Base-by-base conservation (phyloP, 92 coral and sea anemone species). In the Nematostella vectensis region DNA sequence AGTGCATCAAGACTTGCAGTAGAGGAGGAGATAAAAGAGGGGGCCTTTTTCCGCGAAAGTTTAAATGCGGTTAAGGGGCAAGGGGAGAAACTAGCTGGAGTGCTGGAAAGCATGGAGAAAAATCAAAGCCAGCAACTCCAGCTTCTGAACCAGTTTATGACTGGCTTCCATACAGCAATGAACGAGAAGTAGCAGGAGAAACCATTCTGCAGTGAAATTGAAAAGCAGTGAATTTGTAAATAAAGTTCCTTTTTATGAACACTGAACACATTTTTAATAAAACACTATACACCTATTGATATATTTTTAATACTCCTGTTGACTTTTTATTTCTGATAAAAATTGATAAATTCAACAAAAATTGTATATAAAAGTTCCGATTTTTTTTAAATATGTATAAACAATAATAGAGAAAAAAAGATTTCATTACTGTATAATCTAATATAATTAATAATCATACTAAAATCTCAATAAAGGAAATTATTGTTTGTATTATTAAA, bases 101-200 rank as follows among this genome's bases (percentile, higher is more conserved):
- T 50, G 19, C 71, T 54, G 2, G 71, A 64, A 26, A 15, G 38
- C 1, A 64, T 66, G 72, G 72, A 42, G 49, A 55, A 20, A 42
- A 66, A 66, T 42, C 72, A 66, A 55, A 30, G 25, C 8, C 52
- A 54, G 64, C 72, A 66, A 20, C 45, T 66, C 20, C 62, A 66
- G 29, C 45, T 66, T n/a, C 40, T 56, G 64, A 25, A 55, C 18
- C 50, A 66, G 16, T 56, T 66, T 43, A 66, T 66, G 72, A 55
- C 44, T 23, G 62, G 31, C 47, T 66, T 66, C 25, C 63, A 40
- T 27, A 23, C 27, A 27, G 68, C 68, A 27, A 61, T 61, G 58
- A 36, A 36, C 8, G 42, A 36, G 9, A 36, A 15, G 8, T 15
- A 36, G 15, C 8, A 36, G 42, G n/a, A n/a, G n/a, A 36, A 36